These are phyloP conservation scores for Scolopax mira DNA, from an alignment of 2,113 vertebrate genomes.

Conservation along the genomic window DNA sequence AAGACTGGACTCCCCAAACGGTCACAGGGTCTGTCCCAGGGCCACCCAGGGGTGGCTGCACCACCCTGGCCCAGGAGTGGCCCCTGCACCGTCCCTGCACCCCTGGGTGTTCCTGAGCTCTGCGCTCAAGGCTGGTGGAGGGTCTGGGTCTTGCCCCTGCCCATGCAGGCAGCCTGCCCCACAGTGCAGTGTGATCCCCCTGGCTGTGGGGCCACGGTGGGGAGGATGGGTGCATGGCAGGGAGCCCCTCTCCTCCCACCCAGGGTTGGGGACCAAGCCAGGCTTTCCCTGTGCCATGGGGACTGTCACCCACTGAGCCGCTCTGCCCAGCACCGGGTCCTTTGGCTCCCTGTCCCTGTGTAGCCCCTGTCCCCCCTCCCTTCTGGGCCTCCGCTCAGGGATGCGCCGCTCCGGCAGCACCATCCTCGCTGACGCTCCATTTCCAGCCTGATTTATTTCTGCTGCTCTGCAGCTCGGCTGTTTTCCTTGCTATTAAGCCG, in stretches of 20 bases:
- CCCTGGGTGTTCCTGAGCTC: fast-evolving
- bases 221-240: not conserved
- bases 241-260: fast-evolving
- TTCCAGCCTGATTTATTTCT: conserved; percentile 66
- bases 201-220: not conserved
- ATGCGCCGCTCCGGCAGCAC: not conserved
- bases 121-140: fast-evolving
- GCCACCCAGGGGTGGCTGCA: not conserved
- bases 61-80: fast-evolving
- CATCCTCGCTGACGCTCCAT: conserved; percentile 5
- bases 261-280: no score
- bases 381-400: not conserved
- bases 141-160: not conserved
- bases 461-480: conserved; percentile 64
- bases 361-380: not conserved
- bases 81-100: fast-evolving
- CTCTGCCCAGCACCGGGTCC: not conserved
- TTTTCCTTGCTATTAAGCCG: conserved; percentile 26
- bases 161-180: not conserved
- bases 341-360: not conserved
- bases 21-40: not conserved
- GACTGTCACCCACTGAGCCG: fast-evolving
- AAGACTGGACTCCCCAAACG: not conserved
- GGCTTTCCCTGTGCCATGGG: fast-evolving
- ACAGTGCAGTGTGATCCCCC: not conserved